These are phyloP conservation scores for Antechinus stuartii DNA, from an alignment of 2,113 vertebrate genomes.

Conservation along the genomic window DNA sequence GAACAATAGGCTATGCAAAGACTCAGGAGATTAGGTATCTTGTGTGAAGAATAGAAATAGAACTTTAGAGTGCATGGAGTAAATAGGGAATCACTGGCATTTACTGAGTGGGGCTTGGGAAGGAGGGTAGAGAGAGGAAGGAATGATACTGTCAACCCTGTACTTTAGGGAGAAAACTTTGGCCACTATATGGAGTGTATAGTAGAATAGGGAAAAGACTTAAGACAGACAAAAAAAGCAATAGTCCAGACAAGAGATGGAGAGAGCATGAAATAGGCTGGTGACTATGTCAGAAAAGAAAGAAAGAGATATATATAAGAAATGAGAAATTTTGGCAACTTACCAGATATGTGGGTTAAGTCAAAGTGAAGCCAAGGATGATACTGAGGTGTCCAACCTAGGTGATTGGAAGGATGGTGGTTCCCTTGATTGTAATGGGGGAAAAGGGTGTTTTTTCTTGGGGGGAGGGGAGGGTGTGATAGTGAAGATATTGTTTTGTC, in stretches of 20 bases:
- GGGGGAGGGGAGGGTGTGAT: not conserved
- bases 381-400: not conserved
- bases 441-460: not conserved
- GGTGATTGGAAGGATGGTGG: not conserved
- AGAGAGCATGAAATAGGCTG: not conserved
- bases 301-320: not conserved
- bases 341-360: not conserved
- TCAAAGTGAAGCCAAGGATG: not conserved
- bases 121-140: not conserved
- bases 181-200: not conserved
- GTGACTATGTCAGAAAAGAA: not conserved
- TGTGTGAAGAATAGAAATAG: not conserved
- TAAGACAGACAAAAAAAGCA: not conserved
- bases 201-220: no score
- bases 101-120: not conserved
- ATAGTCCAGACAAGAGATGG: not conserved
- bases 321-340: not conserved
- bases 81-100: not conserved
- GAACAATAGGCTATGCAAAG: not conserved
- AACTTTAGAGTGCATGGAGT: not conserved
- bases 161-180: not conserved
- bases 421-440: not conserved
- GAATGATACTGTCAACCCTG: slow-evolving; percentile 41
- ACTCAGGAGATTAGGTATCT: not conserved
- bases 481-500: not conserved